phyloP scores from a whole-genome alignment of 2,113 vertebrate genomes.

The Bubalus kerabau region DNA sequence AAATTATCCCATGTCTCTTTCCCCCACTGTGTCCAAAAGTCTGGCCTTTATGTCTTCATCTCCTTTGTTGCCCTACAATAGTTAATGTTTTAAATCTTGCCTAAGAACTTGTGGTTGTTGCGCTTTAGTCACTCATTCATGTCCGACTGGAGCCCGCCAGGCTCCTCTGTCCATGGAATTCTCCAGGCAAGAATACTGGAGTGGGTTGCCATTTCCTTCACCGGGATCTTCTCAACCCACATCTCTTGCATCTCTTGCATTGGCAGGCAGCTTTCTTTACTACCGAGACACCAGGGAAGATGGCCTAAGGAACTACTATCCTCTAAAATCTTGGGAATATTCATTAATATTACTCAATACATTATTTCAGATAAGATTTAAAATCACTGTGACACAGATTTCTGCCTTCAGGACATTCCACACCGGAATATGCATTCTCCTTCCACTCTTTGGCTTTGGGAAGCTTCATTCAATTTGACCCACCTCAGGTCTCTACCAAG shows the following conservation, averaged over 20 bases:
- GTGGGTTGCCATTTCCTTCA: not conserved
- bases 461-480: not conserved
- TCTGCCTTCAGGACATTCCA: not conserved
- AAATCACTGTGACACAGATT: not conserved
- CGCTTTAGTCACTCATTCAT: not conserved
- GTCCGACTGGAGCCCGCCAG: not conserved
- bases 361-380: not conserved
- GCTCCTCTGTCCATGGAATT: not conserved
- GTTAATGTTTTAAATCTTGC: not conserved
- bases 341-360: not conserved
- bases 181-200: not conserved
- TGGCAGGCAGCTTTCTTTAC: not conserved
- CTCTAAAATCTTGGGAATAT: not conserved
- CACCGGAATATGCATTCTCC: not conserved
- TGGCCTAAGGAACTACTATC: not conserved
- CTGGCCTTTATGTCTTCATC: not conserved
- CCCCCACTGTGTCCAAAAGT: not conserved
- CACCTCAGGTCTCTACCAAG: not conserved
- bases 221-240: not conserved
- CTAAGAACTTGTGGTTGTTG: not conserved
- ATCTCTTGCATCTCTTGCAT: not conserved
- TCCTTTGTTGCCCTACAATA: not conserved
- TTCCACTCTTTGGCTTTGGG: not conserved
- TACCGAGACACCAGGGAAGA: not conserved
- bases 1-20: not conserved